Conservation (phyloP, 2,888 invertebrate species). For the Prosopocoilus inquinatus region DNA sequence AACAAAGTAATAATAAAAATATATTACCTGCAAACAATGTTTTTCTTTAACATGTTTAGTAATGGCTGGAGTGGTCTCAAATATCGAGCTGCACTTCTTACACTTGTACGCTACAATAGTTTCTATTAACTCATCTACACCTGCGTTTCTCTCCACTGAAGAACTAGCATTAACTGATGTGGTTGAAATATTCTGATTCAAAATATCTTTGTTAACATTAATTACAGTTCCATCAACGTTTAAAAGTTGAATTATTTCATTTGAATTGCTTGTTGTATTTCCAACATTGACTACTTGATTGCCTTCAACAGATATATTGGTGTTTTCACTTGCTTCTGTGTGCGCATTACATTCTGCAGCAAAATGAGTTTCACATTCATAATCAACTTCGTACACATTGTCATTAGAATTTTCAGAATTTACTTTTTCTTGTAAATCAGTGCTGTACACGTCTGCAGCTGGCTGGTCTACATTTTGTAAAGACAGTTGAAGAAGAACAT, state of each 20-base stretch:
- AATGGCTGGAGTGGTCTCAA: slow-evolving; percentile 40
- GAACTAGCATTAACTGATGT: background rate
- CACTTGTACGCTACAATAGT: slow-evolving; percentile 44
- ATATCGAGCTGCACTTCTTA: slow-evolving; percentile 42
- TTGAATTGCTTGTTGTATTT: background rate
- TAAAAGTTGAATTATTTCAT: slow-evolving; percentile 35
- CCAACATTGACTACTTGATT: slow-evolving; percentile 6
- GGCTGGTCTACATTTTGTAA: slow-evolving; percentile 19
- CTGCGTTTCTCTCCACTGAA: background rate
- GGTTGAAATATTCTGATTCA: slow-evolving; percentile 19
- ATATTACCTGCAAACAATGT: background rate
- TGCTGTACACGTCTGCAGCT: background rate
- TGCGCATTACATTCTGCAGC: slow-evolving; percentile 1
- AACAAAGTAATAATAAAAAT: background rate
- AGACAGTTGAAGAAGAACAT: slow-evolving; percentile 32
- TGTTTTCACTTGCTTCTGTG: background rate
- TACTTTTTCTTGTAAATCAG: background rate
- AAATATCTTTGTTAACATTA: slow-evolving; percentile 26
- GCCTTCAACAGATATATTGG: background rate
- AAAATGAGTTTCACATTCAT: background rate
- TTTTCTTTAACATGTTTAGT: slow-evolving; percentile 34
- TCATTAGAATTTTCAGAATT: slow-evolving; percentile 7
- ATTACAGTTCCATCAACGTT: slow-evolving; percentile 35
- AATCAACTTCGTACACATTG: slow-evolving; percentile 13
- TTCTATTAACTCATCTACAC: slow-evolving; percentile 35